Evolutionary conservation across 1,140 invertebrate genomes (phyloP).

Genomic region (Calliphora vicina): DNA sequence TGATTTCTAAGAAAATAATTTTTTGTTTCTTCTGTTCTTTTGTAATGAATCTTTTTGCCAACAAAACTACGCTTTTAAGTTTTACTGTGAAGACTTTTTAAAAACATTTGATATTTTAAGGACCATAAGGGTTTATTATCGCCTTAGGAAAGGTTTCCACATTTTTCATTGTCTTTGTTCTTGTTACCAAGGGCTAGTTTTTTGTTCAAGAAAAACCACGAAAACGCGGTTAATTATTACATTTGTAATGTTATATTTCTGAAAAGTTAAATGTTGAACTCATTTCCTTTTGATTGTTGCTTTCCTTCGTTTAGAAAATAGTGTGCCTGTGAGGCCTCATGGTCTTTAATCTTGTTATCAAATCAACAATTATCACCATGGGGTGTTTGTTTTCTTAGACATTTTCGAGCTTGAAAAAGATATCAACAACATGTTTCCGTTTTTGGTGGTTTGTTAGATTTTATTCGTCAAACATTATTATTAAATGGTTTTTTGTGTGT

Average conservation of each 20-base stretch:
- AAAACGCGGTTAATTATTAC: constrained; percentile 16
- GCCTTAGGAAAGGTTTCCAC: neutral
- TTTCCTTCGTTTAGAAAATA: neutral
- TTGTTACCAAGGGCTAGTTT: neutral
- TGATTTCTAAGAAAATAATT: neutral
- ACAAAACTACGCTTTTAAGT: neutral
- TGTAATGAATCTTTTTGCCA: neutral
- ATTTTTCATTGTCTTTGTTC: neutral
- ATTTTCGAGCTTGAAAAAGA: neutral
- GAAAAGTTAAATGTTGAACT: neutral
- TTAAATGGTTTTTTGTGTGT: neutral
- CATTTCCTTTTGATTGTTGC: neutral
- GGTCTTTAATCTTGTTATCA: neutral
- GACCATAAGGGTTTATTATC: neutral
- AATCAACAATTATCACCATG: neutral
- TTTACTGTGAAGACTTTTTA: no score
- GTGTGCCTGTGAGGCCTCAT: neutral
- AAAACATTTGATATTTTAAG: no score
- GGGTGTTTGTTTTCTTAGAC: neutral
- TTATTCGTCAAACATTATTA: neutral
- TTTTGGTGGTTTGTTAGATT: neutral
- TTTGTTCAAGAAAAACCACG: neutral
- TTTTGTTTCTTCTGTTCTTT: neutral
- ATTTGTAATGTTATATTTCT: neutral
- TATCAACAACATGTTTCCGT: constrained; percentile 14